Evolutionary conservation across 2,888 invertebrate genomes (phyloP), one percentile per base, ranked within the genome.

Genomic region (Rhodophaea formosa): DNA sequence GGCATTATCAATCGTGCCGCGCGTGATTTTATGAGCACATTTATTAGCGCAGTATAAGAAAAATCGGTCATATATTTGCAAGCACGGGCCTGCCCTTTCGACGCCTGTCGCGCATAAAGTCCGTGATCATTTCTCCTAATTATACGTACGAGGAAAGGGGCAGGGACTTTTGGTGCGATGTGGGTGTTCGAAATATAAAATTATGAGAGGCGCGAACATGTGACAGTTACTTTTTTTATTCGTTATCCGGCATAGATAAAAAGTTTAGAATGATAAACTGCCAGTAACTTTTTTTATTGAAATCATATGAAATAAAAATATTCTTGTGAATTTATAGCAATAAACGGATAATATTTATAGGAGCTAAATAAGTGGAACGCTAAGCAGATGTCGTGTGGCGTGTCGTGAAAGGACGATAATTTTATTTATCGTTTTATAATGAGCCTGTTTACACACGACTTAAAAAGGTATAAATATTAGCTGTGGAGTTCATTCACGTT

Each of bases 121-220:
- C 81, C 75, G 75, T 77, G 87, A 86, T 86, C 88, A 80, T 84
- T 86, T 82, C 84, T 83, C 82, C 86, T 89, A 89, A 89, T 90
- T 89, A 88, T 88, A 89, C 77, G 82, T 85, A 70, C 75, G 78
- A 70, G 73, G 74, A 74, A 72, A 81, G 75, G 79, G 82, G 82
- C 81, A 79, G 80, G 77, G 77, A 72, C 74, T 79, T 79, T 79
- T 66, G 67, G 79, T 69, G 70, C 90, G 78, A 78, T 85, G 90
- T 91, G 90, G 90, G 90, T 90, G 90, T 90, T 89, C 90, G 79
- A 86, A 86, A 85, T 85, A 80, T 81, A 79, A 86, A 88, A 88
- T 88, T 87, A 86, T 72, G 80, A 84, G 77, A 79, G 81, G 86
- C 80, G 86, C 84, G 84, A 88, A 88, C 81, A 81, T 81, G 86